phyloP scores from a whole-genome alignment of 2,888 invertebrate genomes.

The Ophonus ardosiacus region DNA sequence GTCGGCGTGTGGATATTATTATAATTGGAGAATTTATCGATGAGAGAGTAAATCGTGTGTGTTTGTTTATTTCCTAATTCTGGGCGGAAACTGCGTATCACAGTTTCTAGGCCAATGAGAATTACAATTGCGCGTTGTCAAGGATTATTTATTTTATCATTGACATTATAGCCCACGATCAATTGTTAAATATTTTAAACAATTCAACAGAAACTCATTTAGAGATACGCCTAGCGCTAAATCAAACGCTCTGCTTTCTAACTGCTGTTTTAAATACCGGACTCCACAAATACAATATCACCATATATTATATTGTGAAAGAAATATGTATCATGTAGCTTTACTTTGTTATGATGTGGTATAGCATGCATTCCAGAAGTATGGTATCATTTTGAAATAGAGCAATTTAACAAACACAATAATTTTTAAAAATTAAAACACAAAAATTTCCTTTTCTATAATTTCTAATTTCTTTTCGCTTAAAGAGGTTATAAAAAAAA shows the following conservation, averaged over 20 bases:
- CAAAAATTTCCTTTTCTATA: no score
- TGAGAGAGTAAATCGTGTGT: constrained; percentile 2
- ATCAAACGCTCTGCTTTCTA: background rate
- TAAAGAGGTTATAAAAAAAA: no score
- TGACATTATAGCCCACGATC: constrained; percentile 48
- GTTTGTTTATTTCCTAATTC: constrained; percentile 8
- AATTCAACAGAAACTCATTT: constrained; percentile 45
- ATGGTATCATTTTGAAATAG: background rate
- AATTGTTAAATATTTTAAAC: constrained; percentile 51
- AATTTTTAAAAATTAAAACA: no score
- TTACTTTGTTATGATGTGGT: background rate
- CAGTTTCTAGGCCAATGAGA: constrained; percentile 20
- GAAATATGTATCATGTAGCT: background rate
- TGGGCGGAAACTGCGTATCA: constrained; percentile 17
- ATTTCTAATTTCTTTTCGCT: no score
- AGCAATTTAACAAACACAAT: no score
- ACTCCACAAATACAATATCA: background rate
- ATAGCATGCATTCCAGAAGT: background rate
- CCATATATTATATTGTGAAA: background rate
- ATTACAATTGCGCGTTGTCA: constrained; percentile 47
- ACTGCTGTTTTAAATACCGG: background rate
- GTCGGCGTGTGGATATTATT: background rate
- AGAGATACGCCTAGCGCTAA: constrained; percentile 2
- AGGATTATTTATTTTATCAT: constrained; percentile 53
- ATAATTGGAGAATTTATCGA: constrained; percentile 19